A percentile compares a stretch with the other conserved stretches of the same genome.
These are phyloP conservation scores for Octopus sinensis DNA, from an alignment of 1,140 invertebrate genomes.

Conservation along the genomic window DNA sequence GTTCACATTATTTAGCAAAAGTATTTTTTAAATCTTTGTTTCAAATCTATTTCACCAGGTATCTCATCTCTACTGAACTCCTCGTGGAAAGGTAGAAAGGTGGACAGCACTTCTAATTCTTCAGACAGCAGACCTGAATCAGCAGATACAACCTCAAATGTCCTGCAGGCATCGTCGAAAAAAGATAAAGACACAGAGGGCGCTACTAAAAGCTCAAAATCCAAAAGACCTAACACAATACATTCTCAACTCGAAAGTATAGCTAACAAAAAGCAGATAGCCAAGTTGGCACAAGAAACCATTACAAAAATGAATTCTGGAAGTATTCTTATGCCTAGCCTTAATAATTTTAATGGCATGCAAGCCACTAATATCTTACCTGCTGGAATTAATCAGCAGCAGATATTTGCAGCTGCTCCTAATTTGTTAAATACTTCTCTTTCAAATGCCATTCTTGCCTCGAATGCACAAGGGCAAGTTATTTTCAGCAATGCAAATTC, in stretches of 20 bases:
- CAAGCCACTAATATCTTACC: slow-evolving; percentile 21
- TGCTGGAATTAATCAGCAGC: slow-evolving; percentile 18
- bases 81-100: slow-evolving; percentile 19
- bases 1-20: background rate
- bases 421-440: background rate
- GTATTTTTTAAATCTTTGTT: background rate
- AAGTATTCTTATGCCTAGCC: background rate
- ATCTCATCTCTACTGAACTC: slow-evolving; percentile 14
- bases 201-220: slow-evolving; percentile 19
- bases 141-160: slow-evolving; percentile 4
- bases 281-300: slow-evolving; percentile 21
- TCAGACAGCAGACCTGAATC: slow-evolving; percentile 10
- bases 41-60: slow-evolving; percentile 20
- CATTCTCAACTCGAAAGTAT: slow-evolving; percentile 39
- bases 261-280: slow-evolving; percentile 25
- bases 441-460: slow-evolving; percentile 5
- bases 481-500: slow-evolving; percentile 7
- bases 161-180: background rate
- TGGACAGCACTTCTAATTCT: background rate
- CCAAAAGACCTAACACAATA: slow-evolving; percentile 37
- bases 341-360: slow-evolving; percentile 25
- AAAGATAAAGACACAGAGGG: slow-evolving; percentile 18
- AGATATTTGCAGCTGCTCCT: slow-evolving; percentile 7
- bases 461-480: slow-evolving; percentile 15
- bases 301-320: slow-evolving; percentile 22